Conservation (phyloP, 2,797 vertebrate species). For the Rhynchotus rufescens region DNA sequence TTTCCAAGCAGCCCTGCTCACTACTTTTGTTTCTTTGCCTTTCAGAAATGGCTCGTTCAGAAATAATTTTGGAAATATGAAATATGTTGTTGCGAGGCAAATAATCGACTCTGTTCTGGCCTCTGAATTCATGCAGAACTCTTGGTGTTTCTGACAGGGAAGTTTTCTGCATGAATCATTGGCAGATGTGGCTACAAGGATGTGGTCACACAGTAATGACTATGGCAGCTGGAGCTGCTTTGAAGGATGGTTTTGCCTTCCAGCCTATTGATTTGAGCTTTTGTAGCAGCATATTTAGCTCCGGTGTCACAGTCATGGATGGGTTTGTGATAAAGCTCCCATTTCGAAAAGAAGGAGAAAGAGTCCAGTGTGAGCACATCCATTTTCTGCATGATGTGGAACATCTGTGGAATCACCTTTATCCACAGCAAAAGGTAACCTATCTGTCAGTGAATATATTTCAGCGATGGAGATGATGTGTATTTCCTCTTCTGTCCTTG, state of each 20-base stretch:
- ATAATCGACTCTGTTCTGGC: not conserved
- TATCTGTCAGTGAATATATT: not conserved
- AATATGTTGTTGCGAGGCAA: not conserved
- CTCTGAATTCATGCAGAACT: not conserved
- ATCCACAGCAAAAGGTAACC: not conserved
- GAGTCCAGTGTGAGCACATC: not conserved
- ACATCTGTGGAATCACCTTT: not conserved
- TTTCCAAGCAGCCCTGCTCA: not conserved
- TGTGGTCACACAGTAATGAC: not conserved
- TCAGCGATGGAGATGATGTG: not conserved
- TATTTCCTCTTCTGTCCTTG: constrained; percentile 7
- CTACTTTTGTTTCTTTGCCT: fast-evolving
- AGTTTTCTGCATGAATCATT: not conserved
- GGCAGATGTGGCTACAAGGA: not conserved
- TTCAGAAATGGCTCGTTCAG: not conserved
- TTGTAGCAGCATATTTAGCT: not conserved
- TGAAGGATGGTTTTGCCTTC: constrained; percentile 2
- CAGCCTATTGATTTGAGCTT: not conserved
- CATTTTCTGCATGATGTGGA: not conserved
- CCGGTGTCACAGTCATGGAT: not conserved
- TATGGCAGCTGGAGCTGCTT: not conserved
- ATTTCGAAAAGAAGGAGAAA: not conserved
- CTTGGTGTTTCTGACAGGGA: not conserved
- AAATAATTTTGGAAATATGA: not conserved
- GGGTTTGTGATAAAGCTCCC: not conserved